Evolutionary conservation across 1,140 invertebrate genomes (phyloP).

Genomic region (Spodoptera litura): DNA sequence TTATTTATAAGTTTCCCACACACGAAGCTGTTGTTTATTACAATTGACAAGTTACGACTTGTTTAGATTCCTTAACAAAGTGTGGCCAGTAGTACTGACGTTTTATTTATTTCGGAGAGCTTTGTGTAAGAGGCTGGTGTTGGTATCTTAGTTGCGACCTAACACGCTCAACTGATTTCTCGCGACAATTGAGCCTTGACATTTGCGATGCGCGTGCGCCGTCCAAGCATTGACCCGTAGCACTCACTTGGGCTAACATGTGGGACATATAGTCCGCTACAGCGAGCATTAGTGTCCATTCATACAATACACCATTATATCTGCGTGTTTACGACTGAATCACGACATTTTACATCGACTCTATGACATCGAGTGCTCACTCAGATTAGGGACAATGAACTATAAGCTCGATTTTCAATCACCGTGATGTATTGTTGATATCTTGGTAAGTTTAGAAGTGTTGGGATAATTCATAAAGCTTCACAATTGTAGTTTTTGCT

Average conservation of each 20-base stretch:
- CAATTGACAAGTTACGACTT: conserved; percentile 13
- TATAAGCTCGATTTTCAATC: conserved; percentile 41
- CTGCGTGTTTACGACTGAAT: conserved; percentile 59
- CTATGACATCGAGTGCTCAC: conserved; percentile 74
- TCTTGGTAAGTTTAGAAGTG: conserved; percentile 2
- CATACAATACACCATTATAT: conserved; percentile 79
- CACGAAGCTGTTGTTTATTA: conserved; percentile 21
- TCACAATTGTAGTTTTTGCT: not conserved
- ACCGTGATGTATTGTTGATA: conserved; percentile 3
- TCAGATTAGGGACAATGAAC: conserved; percentile 71
- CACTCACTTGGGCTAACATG: conserved; percentile 63
- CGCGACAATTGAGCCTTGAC: conserved; percentile 73
- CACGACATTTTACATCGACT: conserved; percentile 73
- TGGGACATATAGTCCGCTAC: conserved; percentile 62
- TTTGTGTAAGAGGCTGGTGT: not conserved
- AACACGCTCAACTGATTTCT: conserved; percentile 65
- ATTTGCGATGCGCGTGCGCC: conserved; percentile 72
- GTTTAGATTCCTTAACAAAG: conserved; percentile 29
- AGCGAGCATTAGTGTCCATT: conserved; percentile 67
- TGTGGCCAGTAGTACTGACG: not conserved
- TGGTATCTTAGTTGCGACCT: conserved; percentile 42
- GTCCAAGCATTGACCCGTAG: conserved; percentile 73
- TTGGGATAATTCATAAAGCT: not conserved
- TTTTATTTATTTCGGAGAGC: not conserved
- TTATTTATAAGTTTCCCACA: conserved; percentile 29